A percentile compares a stretch with the other conserved stretches of the same genome.
These are phyloP conservation scores for Dasypolia templi DNA, from an alignment of 2,888 invertebrate genomes.

Conservation along the genomic window DNA sequence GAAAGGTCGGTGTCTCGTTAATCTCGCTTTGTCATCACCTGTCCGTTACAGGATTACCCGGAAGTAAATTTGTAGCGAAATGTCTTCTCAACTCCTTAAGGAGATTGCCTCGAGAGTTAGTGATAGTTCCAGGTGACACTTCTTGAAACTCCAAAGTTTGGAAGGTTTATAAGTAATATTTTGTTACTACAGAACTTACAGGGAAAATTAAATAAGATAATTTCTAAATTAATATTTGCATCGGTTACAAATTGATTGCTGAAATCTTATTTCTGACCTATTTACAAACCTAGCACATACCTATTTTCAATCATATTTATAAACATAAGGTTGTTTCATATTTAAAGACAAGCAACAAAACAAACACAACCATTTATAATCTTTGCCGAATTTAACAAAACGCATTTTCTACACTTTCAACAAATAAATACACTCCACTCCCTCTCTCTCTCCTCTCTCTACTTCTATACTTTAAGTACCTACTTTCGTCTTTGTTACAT, in stretches of 20 bases:
- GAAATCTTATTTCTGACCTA: not conserved
- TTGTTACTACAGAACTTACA: too few relatives aligned
- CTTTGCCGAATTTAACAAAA: not conserved
- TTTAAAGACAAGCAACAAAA: not conserved
- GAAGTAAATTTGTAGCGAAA: slow-evolving; percentile 35
- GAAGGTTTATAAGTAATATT: not conserved
- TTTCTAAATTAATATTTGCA: not conserved
- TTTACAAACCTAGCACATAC: not conserved
- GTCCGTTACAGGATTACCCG: slow-evolving; percentile 50
- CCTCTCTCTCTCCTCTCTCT: not conserved
- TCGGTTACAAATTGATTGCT: not conserved
- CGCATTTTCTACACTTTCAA: not conserved
- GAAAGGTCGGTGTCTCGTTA: slow-evolving; percentile 50
- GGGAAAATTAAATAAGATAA: not conserved
- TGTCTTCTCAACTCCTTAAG: slow-evolving; percentile 34
- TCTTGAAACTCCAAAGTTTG: slow-evolving; percentile 6
- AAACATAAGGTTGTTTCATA: not conserved
- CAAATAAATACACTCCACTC: not conserved
- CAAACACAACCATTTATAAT: not conserved
- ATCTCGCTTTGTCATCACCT: slow-evolving; percentile 65
- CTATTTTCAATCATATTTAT: not conserved
- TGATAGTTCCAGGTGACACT: slow-evolving; percentile 2
- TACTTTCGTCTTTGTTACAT: not conserved
- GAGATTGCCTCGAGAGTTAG: not conserved
- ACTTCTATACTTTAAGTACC: not conserved